Percentiles rank a stretch among this genome's conserved stretches.
phyloP scores from a whole-genome alignment of 2,888 invertebrate species.

The Drosophila pseudotalamancana region DNA sequence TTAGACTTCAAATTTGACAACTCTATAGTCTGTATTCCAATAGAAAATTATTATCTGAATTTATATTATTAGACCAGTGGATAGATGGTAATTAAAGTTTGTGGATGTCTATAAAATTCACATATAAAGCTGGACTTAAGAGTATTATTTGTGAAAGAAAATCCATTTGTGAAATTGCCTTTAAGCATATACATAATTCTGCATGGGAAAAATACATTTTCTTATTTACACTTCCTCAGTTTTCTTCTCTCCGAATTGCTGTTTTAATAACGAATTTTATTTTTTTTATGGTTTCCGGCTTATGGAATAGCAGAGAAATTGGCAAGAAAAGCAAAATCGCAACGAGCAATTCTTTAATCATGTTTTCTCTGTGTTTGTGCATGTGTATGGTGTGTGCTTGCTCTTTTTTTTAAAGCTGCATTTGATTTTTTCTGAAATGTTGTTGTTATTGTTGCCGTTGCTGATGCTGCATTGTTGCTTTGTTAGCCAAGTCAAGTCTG shows the following conservation, averaged over 20 bases:
- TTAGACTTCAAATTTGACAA: too few relatives aligned
- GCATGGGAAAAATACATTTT: background rate
- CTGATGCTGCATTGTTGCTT: conserved; percentile 52
- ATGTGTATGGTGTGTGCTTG: conserved; percentile 7
- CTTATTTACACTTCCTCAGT: conserved; percentile 2
- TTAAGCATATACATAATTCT: conserved; percentile 19
- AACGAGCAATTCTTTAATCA: conserved; percentile 64
- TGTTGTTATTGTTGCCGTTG: conserved; percentile 24
- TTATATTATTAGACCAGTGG: too few relatives aligned
- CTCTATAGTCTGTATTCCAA: too few relatives aligned
- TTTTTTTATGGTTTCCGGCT: conserved; percentile 79
- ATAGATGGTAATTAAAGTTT: too few relatives aligned
- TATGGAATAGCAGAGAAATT: conserved; percentile 67
- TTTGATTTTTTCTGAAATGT: conserved; percentile 23
- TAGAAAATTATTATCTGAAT: too few relatives aligned
- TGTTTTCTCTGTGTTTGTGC: conserved; percentile 35
- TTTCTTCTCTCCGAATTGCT: conserved; percentile 48
- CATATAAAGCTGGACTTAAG: background rate
- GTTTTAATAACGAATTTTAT: conserved; percentile 78
- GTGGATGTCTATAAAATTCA: too few relatives aligned
- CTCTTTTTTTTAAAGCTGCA: conserved; percentile 47
- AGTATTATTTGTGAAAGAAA: background rate
- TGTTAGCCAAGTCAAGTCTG: conserved; percentile 75
- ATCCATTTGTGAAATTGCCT: background rate
- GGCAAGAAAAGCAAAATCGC: conserved; percentile 60